phyloP scores from a whole-genome alignment of 2,888 invertebrate species.

The Drosophila mayaguana region DNA sequence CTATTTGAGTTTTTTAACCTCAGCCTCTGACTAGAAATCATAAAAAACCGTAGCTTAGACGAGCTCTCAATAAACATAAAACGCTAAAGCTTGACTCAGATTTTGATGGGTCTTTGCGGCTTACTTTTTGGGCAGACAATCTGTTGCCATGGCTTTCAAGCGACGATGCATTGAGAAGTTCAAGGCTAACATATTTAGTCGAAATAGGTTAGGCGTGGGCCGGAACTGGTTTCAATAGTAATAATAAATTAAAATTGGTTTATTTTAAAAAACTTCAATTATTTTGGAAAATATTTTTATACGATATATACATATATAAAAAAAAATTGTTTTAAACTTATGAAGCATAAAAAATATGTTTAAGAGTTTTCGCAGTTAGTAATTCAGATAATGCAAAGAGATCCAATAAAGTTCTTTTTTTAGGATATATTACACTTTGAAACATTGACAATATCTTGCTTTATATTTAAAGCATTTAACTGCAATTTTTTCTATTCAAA shows the following conservation, averaged over 20 bases:
- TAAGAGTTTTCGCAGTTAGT: no score
- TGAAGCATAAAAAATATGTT: no score
- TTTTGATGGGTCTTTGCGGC: slow-evolving; percentile 23
- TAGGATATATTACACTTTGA: no score
- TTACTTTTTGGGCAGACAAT: slow-evolving; percentile 5
- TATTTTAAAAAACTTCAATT: neutral
- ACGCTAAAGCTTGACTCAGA: slow-evolving; percentile 13
- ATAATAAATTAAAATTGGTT: neutral
- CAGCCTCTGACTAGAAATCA: slow-evolving; percentile 27
- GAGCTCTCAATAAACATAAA: slow-evolving; percentile 30
- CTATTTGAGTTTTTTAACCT: slow-evolving; percentile 73
- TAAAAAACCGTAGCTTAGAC: slow-evolving; percentile 37
- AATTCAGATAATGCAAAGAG: no score
- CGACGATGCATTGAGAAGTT: slow-evolving; percentile 27
- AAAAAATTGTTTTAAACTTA: no score
- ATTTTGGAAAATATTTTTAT: neutral
- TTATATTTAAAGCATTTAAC: neutral
- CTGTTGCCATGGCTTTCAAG: slow-evolving; percentile 19
- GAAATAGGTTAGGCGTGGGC: neutral
- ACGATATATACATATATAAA: no score
- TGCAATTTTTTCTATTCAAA: neutral
- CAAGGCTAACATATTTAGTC: slow-evolving; percentile 34
- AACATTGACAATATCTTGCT: no score
- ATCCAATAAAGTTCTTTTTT: no score
- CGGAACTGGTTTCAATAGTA: neutral